phyloP scores from a whole-genome alignment of 1,140 invertebrate species.

The Pachypeltis micranthus region DNA sequence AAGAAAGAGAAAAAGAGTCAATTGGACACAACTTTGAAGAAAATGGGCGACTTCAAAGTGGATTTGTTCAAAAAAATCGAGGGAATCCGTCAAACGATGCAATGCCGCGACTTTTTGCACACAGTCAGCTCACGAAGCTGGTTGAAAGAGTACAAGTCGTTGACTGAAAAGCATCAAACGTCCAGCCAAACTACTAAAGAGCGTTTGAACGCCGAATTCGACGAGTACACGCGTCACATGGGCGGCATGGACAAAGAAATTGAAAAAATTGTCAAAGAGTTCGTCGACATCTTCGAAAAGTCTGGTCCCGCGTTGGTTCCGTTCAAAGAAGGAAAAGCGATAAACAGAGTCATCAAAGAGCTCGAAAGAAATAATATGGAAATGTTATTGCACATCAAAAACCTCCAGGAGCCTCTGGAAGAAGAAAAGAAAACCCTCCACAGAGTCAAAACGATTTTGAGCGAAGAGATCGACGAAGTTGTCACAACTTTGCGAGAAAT shows the following conservation, averaged over 20 bases:
- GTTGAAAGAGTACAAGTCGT: not conserved
- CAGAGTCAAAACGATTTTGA: not conserved
- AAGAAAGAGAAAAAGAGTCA: not conserved
- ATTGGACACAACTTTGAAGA: not conserved
- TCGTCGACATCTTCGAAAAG: not conserved
- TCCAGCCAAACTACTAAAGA: not conserved
- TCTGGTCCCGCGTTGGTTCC: not conserved
- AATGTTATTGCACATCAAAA: not conserved
- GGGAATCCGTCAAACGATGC: not conserved
- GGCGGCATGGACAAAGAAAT: constrained; percentile 2
- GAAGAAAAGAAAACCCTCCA: not conserved
- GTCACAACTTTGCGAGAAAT: not conserved
- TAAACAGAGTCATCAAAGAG: not conserved
- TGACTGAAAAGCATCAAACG: not conserved
- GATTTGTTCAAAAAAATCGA: not conserved
- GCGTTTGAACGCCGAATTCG: not conserved
- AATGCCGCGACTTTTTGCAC: not conserved
- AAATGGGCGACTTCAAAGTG: not conserved
- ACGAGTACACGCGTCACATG: not conserved
- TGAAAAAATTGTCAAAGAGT: not conserved
- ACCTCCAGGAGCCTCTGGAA: not conserved
- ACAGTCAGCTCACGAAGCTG: not conserved
- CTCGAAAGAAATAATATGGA: not conserved
- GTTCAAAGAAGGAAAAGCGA: not conserved
- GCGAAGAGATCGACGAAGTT: not conserved